phyloP scores from a whole-genome alignment of 2,888 invertebrate species.

The Plebejus melissa region DNA sequence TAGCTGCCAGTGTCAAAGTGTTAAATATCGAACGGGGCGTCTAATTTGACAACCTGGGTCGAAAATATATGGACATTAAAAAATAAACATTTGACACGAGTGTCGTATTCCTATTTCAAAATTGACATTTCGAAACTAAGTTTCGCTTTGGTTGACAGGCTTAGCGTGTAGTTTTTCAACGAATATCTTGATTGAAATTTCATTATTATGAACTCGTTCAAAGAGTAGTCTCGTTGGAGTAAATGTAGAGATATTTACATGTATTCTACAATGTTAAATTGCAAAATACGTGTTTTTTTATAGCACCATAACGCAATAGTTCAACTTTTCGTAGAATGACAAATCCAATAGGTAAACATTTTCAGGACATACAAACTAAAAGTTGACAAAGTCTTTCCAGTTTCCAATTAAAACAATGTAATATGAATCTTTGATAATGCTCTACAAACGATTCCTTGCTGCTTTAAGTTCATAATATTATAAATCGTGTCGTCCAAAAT shows the following conservation, averaged over 20 bases:
- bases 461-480: not conserved
- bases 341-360: too few relatives aligned
- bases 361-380: too few relatives aligned
- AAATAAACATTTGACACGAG: slow-evolving; percentile 58
- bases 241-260: not conserved
- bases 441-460: not conserved
- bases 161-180: slow-evolving; percentile 55
- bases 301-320: not conserved
- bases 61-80: slow-evolving; percentile 57
- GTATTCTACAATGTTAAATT: too few relatives aligned
- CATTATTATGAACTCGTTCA: slow-evolving; percentile 46
- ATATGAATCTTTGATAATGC: not conserved
- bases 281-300: not conserved
- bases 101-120: slow-evolving; percentile 68
- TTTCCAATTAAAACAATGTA: not conserved
- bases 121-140: slow-evolving; percentile 68
- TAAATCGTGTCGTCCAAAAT: not conserved
- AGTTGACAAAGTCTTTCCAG: too few relatives aligned
- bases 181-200: slow-evolving; percentile 54
- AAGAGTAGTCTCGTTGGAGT: slow-evolving; percentile 47
- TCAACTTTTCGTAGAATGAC: too few relatives aligned
- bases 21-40: slow-evolving; percentile 76
- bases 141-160: slow-evolving; percentile 51
- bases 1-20: slow-evolving; percentile 78
- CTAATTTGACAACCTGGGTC: slow-evolving; percentile 73